phyloP scores from a whole-genome alignment of 2,797 vertebrate species.

The Cephalopachus bancanus region DNA sequence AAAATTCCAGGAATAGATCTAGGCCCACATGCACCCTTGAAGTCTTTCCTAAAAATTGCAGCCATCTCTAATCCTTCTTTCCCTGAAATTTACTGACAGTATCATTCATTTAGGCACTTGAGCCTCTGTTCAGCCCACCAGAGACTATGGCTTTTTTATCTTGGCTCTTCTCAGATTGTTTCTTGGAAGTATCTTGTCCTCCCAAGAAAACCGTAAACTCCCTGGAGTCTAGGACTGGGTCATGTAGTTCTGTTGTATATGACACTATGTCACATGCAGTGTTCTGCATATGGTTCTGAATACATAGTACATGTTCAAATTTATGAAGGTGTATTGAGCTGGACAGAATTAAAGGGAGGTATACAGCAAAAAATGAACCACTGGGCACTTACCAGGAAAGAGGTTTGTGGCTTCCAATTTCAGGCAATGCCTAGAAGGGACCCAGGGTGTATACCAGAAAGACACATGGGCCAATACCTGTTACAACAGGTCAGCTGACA shows the following conservation, averaged over 20 bases:
- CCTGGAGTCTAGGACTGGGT: not conserved
- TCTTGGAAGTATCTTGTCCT: not conserved
- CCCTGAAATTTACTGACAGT: not conserved
- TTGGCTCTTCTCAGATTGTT: not conserved
- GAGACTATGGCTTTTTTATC: not conserved
- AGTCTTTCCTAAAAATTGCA: not conserved
- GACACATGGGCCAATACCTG: not conserved
- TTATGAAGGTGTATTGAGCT: not conserved
- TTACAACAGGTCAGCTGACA: not conserved
- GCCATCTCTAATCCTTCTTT: not conserved
- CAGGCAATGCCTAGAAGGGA: not conserved
- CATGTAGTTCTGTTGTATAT: not conserved
- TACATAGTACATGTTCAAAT: not conserved
- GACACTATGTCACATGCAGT: not conserved
- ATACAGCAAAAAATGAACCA: not conserved
- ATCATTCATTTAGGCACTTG: not conserved
- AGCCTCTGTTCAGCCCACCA: not conserved
- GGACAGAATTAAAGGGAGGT: constrained; percentile 46
- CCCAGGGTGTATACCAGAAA: not conserved
- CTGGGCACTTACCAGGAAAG: not conserved
- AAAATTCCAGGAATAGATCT: constrained; percentile 5
- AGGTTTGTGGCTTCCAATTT: not conserved
- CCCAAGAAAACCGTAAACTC: not conserved
- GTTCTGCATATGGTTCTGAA: constrained; percentile 28
- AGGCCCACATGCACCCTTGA: not conserved